Evolutionary conservation across 1,140 invertebrate species (phyloP).

Genomic region (Scaptomyza pallida): DNA sequence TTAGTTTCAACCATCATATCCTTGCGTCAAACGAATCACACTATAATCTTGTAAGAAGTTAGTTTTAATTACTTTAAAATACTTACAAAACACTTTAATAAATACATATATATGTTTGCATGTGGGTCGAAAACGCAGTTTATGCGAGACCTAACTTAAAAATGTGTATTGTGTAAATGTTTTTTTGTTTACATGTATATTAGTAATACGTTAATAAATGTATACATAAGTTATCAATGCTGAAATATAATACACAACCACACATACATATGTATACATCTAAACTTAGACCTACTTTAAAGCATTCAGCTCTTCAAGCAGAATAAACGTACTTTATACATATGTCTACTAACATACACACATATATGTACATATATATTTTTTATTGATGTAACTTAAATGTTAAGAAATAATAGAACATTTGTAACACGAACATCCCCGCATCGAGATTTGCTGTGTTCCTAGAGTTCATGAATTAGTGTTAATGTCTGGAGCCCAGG

Average conservation of each 20-base stretch:
- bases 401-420: slow-evolving; percentile 31
- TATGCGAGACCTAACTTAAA: slow-evolving; percentile 23
- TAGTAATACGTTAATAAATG: slow-evolving; percentile 4
- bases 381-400: slow-evolving; percentile 10
- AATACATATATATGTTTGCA: slow-evolving; percentile 3
- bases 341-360: slow-evolving; percentile 6
- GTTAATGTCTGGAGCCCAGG: slow-evolving; percentile 27
- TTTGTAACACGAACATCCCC: slow-evolving; percentile 20
- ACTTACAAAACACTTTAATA: not conserved
- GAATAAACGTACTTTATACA: slow-evolving; percentile 10
- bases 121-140: slow-evolving; percentile 6
- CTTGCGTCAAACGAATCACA: slow-evolving; percentile 53
- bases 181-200: slow-evolving; percentile 15
- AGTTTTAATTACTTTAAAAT: slow-evolving; percentile 5
- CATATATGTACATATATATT: slow-evolving; percentile 12
- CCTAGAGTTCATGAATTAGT: slow-evolving; percentile 26
- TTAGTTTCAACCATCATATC: slow-evolving; percentile 52
- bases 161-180: slow-evolving; percentile 28
- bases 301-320: slow-evolving; percentile 18
- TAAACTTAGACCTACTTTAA: not conserved
- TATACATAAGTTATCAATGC: slow-evolving; percentile 30
- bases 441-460: slow-evolving; percentile 44
- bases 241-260: slow-evolving; percentile 20
- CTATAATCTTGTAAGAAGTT: slow-evolving; percentile 20
- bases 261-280: slow-evolving; percentile 2